Conservation (phyloP, 2,888 invertebrate genomes). For the Oligia latruncula region DNA sequence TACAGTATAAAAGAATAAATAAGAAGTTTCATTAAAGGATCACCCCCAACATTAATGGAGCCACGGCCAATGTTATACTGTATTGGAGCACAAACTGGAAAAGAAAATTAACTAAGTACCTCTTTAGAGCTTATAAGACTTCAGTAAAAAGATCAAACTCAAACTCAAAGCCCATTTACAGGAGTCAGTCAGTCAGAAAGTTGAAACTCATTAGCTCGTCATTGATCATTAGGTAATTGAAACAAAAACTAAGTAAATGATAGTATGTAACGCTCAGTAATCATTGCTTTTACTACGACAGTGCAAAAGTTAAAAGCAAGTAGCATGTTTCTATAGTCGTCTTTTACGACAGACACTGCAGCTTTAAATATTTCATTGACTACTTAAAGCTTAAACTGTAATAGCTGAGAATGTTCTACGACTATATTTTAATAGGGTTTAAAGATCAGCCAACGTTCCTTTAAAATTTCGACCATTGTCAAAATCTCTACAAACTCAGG, state of each 20-base stretch:
- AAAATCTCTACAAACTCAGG: background rate
- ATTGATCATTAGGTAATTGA: background rate
- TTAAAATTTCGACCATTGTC: background rate
- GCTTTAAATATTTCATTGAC: constrained; percentile 24
- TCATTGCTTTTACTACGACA: background rate
- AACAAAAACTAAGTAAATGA: too few relatives aligned
- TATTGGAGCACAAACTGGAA: background rate
- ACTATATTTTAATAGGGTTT: constrained; percentile 13
- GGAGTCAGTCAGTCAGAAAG: background rate
- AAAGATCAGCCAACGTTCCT: background rate
- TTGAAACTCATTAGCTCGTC: background rate
- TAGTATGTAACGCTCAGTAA: background rate
- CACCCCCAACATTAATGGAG: background rate
- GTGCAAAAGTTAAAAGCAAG: background rate
- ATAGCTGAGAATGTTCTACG: constrained; percentile 10
- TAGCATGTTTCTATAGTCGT: background rate
- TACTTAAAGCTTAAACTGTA: constrained; percentile 17
- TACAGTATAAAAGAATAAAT: background rate
- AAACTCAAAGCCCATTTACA: background rate
- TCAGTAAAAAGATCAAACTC: background rate
- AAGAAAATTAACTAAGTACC: background rate
- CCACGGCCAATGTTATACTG: background rate
- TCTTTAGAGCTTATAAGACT: background rate
- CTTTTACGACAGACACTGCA: constrained; percentile 27
- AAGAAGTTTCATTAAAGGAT: background rate